phyloP scores from a whole-genome alignment of 2,888 invertebrate species.

The Atethmia centrago region DNA sequence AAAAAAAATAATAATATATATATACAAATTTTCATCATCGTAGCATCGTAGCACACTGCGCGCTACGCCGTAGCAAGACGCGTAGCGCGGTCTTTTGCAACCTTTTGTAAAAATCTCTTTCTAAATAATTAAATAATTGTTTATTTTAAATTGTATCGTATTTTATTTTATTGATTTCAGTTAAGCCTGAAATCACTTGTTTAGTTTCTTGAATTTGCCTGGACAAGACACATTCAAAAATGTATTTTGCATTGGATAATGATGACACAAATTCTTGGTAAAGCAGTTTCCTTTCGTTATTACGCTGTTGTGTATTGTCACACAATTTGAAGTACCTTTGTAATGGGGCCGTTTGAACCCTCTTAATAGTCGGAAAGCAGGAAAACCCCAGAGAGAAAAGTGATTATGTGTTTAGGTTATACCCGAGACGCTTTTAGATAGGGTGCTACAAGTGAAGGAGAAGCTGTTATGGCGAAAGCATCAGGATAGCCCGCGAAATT shows the following conservation, averaged over 20 bases:
- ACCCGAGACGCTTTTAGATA: conserved; percentile 42
- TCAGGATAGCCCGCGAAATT: too few relatives aligned
- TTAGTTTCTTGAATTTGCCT: background rate
- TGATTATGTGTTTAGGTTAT: conserved; percentile 30
- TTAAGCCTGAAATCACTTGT: background rate
- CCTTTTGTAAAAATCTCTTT: background rate
- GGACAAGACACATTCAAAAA: background rate
- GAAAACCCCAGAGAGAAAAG: conserved; percentile 44
- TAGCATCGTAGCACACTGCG: conserved; percentile 4
- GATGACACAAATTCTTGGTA: conserved; percentile 35
- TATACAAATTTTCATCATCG: too few relatives aligned
- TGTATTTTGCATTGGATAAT: conserved; percentile 24
- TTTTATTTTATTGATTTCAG: background rate
- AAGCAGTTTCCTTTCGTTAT: conserved; percentile 40
- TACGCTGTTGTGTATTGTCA: conserved; percentile 44
- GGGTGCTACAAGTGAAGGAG: background rate
- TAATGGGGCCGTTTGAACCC: conserved; percentile 46
- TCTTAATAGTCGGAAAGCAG: conserved; percentile 48
- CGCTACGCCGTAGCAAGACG: conserved; percentile 25
- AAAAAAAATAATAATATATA: too few relatives aligned
- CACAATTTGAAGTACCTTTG: conserved; percentile 35
- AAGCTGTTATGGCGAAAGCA: too few relatives aligned
- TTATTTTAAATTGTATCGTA: background rate
- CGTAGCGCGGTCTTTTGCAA: conserved; percentile 3
- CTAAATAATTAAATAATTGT: background rate